Conservation (phyloP, 2,888 invertebrate species). For the Yponomeuta evonymella region DNA sequence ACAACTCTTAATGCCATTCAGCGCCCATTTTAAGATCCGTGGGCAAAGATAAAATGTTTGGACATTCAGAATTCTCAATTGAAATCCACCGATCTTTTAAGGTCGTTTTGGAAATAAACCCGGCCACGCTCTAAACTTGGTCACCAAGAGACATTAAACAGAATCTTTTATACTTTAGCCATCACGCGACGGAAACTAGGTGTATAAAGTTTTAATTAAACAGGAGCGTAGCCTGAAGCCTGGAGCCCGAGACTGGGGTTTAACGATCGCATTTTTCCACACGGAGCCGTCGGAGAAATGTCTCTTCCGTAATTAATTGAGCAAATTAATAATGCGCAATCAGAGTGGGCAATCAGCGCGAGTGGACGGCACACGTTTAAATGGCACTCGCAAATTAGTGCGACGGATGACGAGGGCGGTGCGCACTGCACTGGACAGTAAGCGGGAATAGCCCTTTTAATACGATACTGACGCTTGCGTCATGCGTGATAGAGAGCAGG, state of each 20-base stretch:
- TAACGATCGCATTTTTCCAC: constrained; percentile 69
- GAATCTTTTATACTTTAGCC: constrained; percentile 5
- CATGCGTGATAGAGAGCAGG: too few relatives aligned
- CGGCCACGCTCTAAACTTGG: neutral
- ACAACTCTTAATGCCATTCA: neutral
- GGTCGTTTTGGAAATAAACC: neutral
- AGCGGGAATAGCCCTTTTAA: too few relatives aligned
- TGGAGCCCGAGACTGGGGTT: constrained; percentile 38
- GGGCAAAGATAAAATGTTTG: neutral
- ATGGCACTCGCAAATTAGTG: constrained; percentile 1
- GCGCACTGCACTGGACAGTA: neutral
- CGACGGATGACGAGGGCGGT: neutral
- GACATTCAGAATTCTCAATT: neutral
- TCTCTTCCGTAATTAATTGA: constrained; percentile 60
- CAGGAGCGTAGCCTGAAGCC: constrained; percentile 28
- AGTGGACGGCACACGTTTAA: constrained; percentile 14
- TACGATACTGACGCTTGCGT: too few relatives aligned
- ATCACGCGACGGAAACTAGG: neutral
- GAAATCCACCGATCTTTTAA: neutral
- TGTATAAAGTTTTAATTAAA: constrained; percentile 56
- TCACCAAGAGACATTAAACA: neutral
- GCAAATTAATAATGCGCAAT: constrained; percentile 20
- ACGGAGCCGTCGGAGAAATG: constrained; percentile 51
- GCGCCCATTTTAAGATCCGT: neutral
- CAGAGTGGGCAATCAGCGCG: neutral